Evolutionary conservation across 2,797 vertebrate genomes (phyloP).

Genomic region (Podargus strigoides): DNA sequence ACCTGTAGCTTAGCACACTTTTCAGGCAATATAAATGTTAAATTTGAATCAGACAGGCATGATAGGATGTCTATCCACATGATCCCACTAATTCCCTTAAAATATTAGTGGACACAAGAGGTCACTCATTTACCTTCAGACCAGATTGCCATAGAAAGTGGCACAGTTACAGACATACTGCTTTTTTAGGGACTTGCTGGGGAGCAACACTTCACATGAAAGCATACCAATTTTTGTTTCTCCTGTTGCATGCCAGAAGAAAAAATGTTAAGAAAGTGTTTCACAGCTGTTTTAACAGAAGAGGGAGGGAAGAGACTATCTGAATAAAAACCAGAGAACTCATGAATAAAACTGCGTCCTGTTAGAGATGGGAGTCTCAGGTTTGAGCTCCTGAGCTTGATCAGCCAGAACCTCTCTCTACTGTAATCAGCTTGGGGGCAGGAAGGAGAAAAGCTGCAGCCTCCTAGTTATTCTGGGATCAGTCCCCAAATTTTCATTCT

Average conservation of each 20-base stretch:
- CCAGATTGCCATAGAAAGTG: neutral
- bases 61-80: neutral
- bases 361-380: neutral
- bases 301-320: neutral
- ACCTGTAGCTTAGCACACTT: neutral
- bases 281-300: neutral
- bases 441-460: neutral
- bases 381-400: neutral
- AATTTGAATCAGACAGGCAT: neutral
- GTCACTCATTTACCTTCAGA: neutral
- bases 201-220: neutral
- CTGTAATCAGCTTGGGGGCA: neutral
- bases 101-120: neutral
- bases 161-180: neutral
- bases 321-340: neutral
- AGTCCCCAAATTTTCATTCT: neutral
- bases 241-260: neutral
- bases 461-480: neutral
- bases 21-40: neutral
- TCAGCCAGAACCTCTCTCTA: neutral
- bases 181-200: neutral
- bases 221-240: neutral
- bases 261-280: neutral
- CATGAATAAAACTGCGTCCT: neutral
- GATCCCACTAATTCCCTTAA: neutral